Evolutionary conservation across 2,797 vertebrate genomes (phyloP).

Genomic region (Melanotaenia boesemani): DNA sequence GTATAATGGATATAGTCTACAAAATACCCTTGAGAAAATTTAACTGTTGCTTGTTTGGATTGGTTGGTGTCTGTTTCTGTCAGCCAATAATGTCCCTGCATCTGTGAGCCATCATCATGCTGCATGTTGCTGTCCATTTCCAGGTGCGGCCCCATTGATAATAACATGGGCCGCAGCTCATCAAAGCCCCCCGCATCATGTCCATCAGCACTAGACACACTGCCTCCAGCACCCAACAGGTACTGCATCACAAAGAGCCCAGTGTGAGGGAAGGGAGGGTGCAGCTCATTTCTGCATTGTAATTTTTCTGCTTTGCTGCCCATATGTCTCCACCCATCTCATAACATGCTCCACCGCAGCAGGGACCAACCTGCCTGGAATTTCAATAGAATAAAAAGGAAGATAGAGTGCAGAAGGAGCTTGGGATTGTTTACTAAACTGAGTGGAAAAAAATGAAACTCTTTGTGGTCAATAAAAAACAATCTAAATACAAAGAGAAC

Average conservation of each 20-base stretch:
- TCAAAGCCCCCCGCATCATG: slow-evolving; percentile 79
- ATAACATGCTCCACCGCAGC: slow-evolving; percentile 48
- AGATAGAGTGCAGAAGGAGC: neutral
- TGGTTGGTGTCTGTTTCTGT: slow-evolving; percentile 25
- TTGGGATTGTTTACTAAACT: neutral
- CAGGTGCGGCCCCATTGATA: slow-evolving; percentile 88
- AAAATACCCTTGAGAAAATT: slow-evolving; percentile 5
- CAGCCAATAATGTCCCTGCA: slow-evolving; percentile 54
- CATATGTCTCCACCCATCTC: slow-evolving; percentile 39
- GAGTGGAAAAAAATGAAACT: no score
- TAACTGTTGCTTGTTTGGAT: slow-evolving; percentile 22
- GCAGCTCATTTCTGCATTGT: slow-evolving; percentile 56
- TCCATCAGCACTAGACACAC: slow-evolving; percentile 74
- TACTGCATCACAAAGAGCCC: slow-evolving; percentile 78
- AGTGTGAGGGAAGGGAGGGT: neutral
- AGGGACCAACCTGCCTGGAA: slow-evolving; percentile 8
- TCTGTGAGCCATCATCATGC: slow-evolving; percentile 61
- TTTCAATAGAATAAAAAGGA: slow-evolving; percentile 5
- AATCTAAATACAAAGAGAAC: neutral
- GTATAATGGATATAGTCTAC: slow-evolving; percentile 7
- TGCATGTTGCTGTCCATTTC: slow-evolving; percentile 80
- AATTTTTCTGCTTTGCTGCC: slow-evolving; percentile 53
- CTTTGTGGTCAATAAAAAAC: neutral
- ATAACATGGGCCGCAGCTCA: slow-evolving; percentile 78
- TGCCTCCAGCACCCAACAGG: slow-evolving; percentile 92